Percentiles rank a stretch among this genome's conserved stretches.
These are phyloP conservation scores for Parapsyche elsis DNA, from an alignment of 1,140 invertebrate species.

Conservation along the genomic window DNA sequence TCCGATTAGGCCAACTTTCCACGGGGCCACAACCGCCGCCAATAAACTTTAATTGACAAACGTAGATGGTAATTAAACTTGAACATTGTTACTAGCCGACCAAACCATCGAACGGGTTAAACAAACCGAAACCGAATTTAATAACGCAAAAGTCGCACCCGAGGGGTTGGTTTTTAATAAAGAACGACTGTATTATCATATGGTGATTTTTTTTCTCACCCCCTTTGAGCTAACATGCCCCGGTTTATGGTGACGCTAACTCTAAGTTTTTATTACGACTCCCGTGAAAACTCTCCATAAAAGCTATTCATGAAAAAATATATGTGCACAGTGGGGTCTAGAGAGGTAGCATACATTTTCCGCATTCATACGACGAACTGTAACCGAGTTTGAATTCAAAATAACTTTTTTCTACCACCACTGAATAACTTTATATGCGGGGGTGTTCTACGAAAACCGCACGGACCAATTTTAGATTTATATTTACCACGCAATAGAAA, in stretches of 20 bases:
- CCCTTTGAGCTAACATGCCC: neutral
- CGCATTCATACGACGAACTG: no score
- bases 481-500: no score
- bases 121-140: no score
- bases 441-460: no score
- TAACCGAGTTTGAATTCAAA: no score
- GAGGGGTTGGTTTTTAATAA: neutral
- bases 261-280: constrained; percentile 12
- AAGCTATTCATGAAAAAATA: neutral
- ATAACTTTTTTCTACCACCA: no score
- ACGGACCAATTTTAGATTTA: no score
- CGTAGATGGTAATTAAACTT: constrained; percentile 15
- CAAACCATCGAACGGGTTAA: neutral
- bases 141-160: neutral
- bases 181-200: neutral
- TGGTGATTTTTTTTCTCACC: constrained; percentile 1
- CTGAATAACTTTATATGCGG: no score
- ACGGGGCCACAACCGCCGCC: neutral
- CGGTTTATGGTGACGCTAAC: constrained; percentile 18
- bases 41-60: constrained; percentile 32
- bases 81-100: constrained; percentile 19
- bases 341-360: no score
- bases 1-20: constrained; percentile 22
- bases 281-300: neutral
- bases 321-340: no score